Evolutionary conservation across 2,113 vertebrate genomes (phyloP), one percentile per base, ranked within the genome.

Genomic region (Pao palembangensis): DNA sequence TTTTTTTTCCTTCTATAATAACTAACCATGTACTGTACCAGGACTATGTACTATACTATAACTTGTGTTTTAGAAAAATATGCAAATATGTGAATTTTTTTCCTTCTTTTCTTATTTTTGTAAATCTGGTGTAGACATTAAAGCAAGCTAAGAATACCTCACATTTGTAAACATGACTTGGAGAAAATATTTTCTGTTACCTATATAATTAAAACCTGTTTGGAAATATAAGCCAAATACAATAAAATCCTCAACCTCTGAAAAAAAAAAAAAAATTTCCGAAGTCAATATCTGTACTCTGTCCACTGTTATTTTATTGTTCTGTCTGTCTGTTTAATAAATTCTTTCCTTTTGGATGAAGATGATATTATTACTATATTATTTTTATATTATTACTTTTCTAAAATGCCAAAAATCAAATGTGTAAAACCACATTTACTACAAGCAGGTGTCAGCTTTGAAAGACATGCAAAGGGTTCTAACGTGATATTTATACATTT

Each of bases 1-100:
- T 81, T 78, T 71, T 75, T 79, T 85, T 81, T 75, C 74, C 87
- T 73, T 88, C 59, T 88, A 87, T 84, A 80, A 78, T 91, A 88
- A 88, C 78, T 82, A 86, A 85, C 69, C 80, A 85, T 85, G 87
- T 91, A 91, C 88, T 91, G 85, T 91, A 88, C 65, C 76, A 85
- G 76, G 79, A 87, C 67, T 82, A 71, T 83, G 83, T 86, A 71
- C 75, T 88, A 80, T 82, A 74, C 65, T 82, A 90, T 88, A 85
- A 83, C 67, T 84, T 82, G 50, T 84, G 78, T 90, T 87, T 83
- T 77, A 82, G 85, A 83, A 64, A 80, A 71, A 75, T 82, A 80
- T 85, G 75, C 81, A 76, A 84, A 84, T 83, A 87, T 90, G 86
- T 90, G 89, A 92, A 90, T 78, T 18, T 49, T n/a, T 49, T n/a